Base-by-base conservation (phyloP, 2,113 vertebrate species). In the Cottus gobio region DNA sequence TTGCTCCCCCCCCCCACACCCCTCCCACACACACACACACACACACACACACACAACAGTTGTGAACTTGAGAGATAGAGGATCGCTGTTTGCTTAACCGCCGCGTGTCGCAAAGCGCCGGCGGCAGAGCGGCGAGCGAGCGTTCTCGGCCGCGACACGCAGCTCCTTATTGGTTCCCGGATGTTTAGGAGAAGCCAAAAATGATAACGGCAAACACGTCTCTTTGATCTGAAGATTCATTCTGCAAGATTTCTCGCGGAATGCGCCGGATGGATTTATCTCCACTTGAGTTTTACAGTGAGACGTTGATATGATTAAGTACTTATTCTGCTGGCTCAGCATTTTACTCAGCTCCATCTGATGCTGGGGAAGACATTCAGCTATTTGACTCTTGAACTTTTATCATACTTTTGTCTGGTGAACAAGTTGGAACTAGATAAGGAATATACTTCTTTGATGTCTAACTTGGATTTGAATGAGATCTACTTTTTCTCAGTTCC, bases 141-240 rank as follows among this genome's bases (percentile, higher is more conserved):
- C 44, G 6, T 37, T 46, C 57, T 20, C n/a, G 22, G 22, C 3
- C 6, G 0, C 42, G 15, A n/a, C n/a, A 5, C 11, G 42, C 42
- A 13, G 44, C 46, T 31, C 16, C 46, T 48, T 60, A 63, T 2
- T 80, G 67, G 58, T 54, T 84, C 83, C 52, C 50, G 67, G 78
- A 42, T 4, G n/a, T 75, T 76, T 50, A 71, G 2, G 54, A 78
- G 56, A 30, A 57, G 71, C 73, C 18, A 30, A 75, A 84, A 85
- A 86, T 86, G 75, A 90, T n/a, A 84, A 63, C 6, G 54, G 1
- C 37, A 77, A 77, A 78, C 75, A n/a, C 3, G 61, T 15, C 30
- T 58, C 75, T 84, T 66, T 84, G 68, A 84, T 84, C 58, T 81
- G 71, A 67, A 63, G 76, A n/a, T n/a, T n/a, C n/a, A n/a, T n/a